Conservation (phyloP, 2,797 vertebrate genomes). For the Anas acuta region DNA sequence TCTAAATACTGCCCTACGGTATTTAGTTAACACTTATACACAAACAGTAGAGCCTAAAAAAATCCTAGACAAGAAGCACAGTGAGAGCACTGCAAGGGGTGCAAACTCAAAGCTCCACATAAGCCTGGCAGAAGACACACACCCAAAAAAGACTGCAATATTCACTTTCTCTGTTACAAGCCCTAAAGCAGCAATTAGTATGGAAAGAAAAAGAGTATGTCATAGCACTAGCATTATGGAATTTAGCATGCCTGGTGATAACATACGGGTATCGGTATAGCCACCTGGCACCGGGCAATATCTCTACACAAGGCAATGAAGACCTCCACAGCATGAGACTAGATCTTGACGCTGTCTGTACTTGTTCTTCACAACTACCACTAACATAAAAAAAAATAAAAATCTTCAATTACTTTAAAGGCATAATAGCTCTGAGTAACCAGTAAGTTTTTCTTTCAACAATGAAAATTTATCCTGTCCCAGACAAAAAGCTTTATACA, state of each 20-base stretch:
- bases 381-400: neutral
- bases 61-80: neutral
- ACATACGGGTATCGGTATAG: fast-evolving
- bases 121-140: neutral
- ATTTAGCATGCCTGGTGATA: neutral
- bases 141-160: neutral
- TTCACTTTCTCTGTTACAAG: fast-evolving
- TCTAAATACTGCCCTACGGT: neutral
- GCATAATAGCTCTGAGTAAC: neutral
- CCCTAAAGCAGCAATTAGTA: neutral
- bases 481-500: neutral
- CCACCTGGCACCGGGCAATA: neutral
- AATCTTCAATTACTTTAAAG: neutral
- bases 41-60: neutral
- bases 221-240: neutral
- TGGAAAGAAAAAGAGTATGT: fast-evolving
- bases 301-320: neutral
- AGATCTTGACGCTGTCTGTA: neutral
- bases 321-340: neutral
- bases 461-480: neutral
- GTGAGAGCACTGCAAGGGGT: neutral
- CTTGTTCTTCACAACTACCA: neutral
- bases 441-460: neutral
- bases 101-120: neutral
- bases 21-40: neutral